Evolutionary conservation across 2,888 invertebrate genomes (phyloP).

Genomic region (Rhodophaea formosa): DNA sequence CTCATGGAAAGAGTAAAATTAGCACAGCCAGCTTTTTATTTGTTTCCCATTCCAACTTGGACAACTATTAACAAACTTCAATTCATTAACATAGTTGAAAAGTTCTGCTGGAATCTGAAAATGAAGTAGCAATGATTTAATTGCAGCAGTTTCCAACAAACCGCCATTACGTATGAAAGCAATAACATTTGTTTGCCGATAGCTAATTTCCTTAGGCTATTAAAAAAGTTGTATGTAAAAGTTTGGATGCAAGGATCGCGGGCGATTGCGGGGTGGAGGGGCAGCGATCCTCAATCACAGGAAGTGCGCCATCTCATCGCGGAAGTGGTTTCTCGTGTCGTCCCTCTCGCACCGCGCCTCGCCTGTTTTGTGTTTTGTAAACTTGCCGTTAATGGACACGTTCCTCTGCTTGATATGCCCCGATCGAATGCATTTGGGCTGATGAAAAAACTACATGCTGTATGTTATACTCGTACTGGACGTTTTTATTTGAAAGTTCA

Average conservation of each 20-base stretch:
- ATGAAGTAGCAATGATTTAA: neutral
- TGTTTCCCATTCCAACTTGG: too few species aligned
- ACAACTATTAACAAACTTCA: neutral
- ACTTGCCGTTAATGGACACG: slow-evolving; percentile 65
- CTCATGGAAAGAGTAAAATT: too few species aligned
- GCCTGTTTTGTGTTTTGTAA: slow-evolving; percentile 53
- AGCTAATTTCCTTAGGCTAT: slow-evolving; percentile 40
- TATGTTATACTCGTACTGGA: slow-evolving; percentile 1
- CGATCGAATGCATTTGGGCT: slow-evolving; percentile 62
- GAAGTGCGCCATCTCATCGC: slow-evolving; percentile 82
- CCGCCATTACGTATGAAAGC: slow-evolving; percentile 2
- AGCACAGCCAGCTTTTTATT: too few species aligned
- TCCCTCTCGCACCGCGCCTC: slow-evolving; percentile 56
- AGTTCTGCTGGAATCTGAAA: neutral
- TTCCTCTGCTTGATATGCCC: slow-evolving; percentile 55
- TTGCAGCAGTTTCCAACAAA: neutral
- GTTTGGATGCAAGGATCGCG: slow-evolving; percentile 24
- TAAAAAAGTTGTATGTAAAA: slow-evolving; percentile 34
- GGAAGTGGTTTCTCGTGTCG: slow-evolving; percentile 78
- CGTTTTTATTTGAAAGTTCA: neutral
- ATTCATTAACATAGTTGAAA: neutral
- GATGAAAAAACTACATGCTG: slow-evolving; percentile 44
- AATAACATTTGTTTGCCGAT: slow-evolving; percentile 38
- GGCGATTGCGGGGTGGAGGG: slow-evolving; percentile 38
- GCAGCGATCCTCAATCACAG: slow-evolving; percentile 74